Evolutionary conservation across 1,140 invertebrate genomes (phyloP).

Genomic region (Megalonaias nervosa): DNA sequence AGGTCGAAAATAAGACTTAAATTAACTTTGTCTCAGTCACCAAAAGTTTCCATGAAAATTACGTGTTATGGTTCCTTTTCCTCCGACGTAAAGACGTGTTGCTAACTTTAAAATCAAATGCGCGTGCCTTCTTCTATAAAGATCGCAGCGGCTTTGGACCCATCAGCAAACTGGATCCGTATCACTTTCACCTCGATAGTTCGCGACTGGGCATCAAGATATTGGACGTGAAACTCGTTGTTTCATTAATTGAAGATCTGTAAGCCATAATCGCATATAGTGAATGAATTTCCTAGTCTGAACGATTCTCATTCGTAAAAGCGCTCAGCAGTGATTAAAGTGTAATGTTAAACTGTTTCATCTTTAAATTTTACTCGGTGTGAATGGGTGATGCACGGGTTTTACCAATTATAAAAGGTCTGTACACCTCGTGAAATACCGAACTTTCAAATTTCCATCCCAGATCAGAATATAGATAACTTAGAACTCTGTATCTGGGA

Average conservation of each 20-base stretch:
- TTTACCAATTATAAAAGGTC: constrained; percentile 17
- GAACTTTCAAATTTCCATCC: constrained; percentile 30
- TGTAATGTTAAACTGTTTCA: constrained; percentile 15
- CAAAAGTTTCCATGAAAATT: constrained; percentile 6
- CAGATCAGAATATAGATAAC: constrained; percentile 30
- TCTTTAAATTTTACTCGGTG: neutral
- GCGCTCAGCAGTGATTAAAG: neutral
- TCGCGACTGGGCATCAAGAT: constrained; percentile 23
- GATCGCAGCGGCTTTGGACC: constrained; percentile 8
- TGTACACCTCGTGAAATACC: constrained; percentile 31
- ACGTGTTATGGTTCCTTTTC: constrained; percentile 19
- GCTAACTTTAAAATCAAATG: neutral
- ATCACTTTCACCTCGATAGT: neutral
- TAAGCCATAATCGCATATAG: constrained; percentile 33
- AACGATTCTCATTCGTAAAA: constrained; percentile 5
- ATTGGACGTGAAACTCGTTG: constrained; percentile 22
- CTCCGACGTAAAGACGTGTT: constrained; percentile 5
- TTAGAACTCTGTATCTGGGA: constrained; percentile 20
- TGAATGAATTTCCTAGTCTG: constrained; percentile 21
- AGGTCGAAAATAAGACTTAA: too few relatives aligned
- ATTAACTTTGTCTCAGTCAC: constrained; percentile 12
- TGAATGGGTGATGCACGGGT: constrained; percentile 19
- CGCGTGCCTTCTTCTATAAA: constrained; percentile 2
- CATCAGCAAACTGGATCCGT: neutral
- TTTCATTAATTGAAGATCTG: constrained; percentile 9